phyloP scores from a whole-genome alignment of 2,888 invertebrate genomes.

The Gerosis bhagava region DNA sequence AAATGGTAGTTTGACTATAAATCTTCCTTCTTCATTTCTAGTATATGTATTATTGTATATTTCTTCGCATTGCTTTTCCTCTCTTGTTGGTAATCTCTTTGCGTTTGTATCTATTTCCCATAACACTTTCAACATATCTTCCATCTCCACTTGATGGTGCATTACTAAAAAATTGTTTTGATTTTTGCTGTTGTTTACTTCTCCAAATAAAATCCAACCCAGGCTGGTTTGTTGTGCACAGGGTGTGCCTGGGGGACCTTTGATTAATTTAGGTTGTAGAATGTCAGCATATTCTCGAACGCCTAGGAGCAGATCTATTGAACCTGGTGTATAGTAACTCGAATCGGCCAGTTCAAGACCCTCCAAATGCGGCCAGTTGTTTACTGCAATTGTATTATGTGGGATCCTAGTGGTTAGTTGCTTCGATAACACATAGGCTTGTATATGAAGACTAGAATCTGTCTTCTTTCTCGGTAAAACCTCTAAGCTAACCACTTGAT shows the following conservation, averaged over 20 bases:
- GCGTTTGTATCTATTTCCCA: slow-evolving; percentile 10
- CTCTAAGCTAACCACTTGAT: slow-evolving; percentile 26
- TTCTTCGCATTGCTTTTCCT: slow-evolving; percentile 9
- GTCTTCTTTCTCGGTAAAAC: slow-evolving; percentile 21
- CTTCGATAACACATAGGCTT: slow-evolving; percentile 31
- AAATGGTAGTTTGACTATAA: slow-evolving; percentile 31
- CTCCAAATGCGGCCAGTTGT: slow-evolving; percentile 23
- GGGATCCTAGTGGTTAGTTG: slow-evolving; percentile 32
- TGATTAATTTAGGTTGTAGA: slow-evolving; percentile 28
- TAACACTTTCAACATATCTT: slow-evolving; percentile 8
- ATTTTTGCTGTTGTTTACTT: slow-evolving; percentile 11
- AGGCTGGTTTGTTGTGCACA: slow-evolving; percentile 35
- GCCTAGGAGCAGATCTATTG: slow-evolving; percentile 34
- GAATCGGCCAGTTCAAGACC: slow-evolving; percentile 14
- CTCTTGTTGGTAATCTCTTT: slow-evolving; percentile 2
- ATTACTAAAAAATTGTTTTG: slow-evolving; percentile 5
- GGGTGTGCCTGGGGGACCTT: slow-evolving; percentile 31
- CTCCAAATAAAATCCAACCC: too few relatives aligned
- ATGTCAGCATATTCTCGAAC: slow-evolving; percentile 33
- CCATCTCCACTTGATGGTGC: slow-evolving; percentile 9
- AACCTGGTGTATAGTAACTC: slow-evolving; percentile 24
- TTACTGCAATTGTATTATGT: slow-evolving; percentile 17
- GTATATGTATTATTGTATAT: slow-evolving; percentile 1
- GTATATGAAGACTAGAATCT: slow-evolving; percentile 14
- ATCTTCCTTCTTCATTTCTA: slow-evolving; percentile 3